These are phyloP conservation scores for Macroteleia sp. DNA, from an alignment of 2,888 invertebrate genomes.

Conservation along the genomic window DNA sequence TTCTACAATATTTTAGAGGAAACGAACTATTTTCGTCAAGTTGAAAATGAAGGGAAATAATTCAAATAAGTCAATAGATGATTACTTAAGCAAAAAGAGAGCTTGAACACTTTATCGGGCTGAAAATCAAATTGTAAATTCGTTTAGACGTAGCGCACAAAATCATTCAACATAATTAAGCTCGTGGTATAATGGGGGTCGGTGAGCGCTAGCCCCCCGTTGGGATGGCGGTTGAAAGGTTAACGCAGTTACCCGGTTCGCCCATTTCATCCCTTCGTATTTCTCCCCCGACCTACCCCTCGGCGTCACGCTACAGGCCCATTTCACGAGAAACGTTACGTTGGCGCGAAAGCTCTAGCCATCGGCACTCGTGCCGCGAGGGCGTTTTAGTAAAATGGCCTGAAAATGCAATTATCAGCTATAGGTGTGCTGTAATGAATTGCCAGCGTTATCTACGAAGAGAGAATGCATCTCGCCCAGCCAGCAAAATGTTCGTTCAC, in stretches of 20 bases:
- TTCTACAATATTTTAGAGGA: too few relatives aligned
- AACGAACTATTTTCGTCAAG: too few relatives aligned
- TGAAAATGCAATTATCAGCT: constrained; percentile 83
- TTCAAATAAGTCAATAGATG: too few relatives aligned
- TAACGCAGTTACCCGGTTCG: constrained; percentile 80
- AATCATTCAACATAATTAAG: constrained; percentile 82
- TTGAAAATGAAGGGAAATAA: too few relatives aligned
- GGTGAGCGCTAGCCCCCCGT: constrained; percentile 60
- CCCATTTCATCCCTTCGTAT: constrained; percentile 67
- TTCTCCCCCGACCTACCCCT: constrained; percentile 37
- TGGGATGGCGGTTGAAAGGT: constrained; percentile 80
- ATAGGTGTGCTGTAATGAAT: constrained; percentile 82
- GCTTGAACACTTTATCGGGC: constrained; percentile 44
- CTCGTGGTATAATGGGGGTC: constrained; percentile 75
- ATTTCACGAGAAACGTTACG: constrained; percentile 72
- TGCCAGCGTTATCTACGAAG: constrained; percentile 77
- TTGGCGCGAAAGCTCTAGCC: constrained; percentile 71
- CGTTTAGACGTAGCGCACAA: constrained; percentile 80
- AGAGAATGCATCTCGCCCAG: constrained; percentile 56
- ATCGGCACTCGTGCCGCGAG: constrained; percentile 70
- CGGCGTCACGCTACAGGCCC: constrained; percentile 66
- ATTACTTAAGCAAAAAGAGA: too few relatives aligned
- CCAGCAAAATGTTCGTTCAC: constrained; percentile 37
- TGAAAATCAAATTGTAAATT: constrained; percentile 80
- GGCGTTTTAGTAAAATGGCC: constrained; percentile 82